A percentile compares a stretch with the other conserved stretches of the same genome.
Conservation (phyloP, 2,888 invertebrate species). For the Melipona bicolor region DNA sequence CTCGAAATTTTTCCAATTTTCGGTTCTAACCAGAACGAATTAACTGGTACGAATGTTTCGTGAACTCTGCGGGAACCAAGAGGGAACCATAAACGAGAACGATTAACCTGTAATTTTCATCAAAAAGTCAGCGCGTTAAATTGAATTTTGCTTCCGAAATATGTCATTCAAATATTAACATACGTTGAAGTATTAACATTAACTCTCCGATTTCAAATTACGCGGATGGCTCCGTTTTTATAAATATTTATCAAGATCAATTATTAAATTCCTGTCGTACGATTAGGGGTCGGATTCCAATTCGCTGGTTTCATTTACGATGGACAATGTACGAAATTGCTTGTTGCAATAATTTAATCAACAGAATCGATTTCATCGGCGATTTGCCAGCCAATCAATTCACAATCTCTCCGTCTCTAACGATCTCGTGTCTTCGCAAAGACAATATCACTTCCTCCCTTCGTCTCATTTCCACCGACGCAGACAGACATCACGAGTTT, state of each 20-base stretch:
- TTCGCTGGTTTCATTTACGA: not conserved
- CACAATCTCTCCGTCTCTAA: not conserved
- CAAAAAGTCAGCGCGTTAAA: too few species aligned
- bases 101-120: too few species aligned
- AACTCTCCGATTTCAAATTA: too few species aligned
- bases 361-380: slow-evolving; percentile 4
- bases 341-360: not conserved
- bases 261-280: too few species aligned
- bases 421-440: slow-evolving; percentile 2
- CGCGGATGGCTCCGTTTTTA: too few species aligned
- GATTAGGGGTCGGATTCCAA: too few species aligned
- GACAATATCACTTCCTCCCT: not conserved
- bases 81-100: too few species aligned
- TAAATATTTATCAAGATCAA: too few species aligned
- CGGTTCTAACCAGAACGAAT: not conserved
- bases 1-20: not conserved
- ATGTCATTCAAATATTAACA: too few species aligned
- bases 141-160: too few species aligned
- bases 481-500: not conserved
- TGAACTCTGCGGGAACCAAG: too few species aligned
- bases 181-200: too few species aligned
- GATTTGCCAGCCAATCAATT: slow-evolving; percentile 12
- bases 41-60: not conserved
- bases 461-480: not conserved
- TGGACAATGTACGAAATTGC: not conserved